Conservation (phyloP, 2,888 invertebrate genomes). For the Leptinotarsa juncta region DNA sequence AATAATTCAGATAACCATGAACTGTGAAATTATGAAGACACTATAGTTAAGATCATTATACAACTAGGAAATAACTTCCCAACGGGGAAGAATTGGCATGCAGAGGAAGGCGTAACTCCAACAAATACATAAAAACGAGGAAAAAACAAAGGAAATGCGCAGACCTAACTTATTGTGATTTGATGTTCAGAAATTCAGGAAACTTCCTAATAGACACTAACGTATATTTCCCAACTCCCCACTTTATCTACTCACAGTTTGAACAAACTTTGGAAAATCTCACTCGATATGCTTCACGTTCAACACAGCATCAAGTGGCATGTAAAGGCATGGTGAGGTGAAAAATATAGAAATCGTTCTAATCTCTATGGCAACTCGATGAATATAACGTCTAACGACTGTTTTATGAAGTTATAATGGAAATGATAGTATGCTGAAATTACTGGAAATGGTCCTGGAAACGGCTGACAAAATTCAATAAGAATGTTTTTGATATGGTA, state of each 20-base stretch:
- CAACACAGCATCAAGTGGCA: slow-evolving; percentile 3
- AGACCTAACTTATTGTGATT: too few relatives aligned
- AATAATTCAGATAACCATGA: too few relatives aligned
- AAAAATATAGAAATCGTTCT: slow-evolving; percentile 11
- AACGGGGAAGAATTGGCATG: too few relatives aligned
- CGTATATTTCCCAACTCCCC: too few relatives aligned
- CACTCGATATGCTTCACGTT: background rate
- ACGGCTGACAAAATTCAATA: background rate
- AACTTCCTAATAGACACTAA: too few relatives aligned
- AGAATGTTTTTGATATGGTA: background rate
- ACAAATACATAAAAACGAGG: too few relatives aligned
- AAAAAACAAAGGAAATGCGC: too few relatives aligned
- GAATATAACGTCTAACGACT: slow-evolving; percentile 27
- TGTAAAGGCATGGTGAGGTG: slow-evolving; percentile 19
- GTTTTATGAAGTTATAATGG: slow-evolving; percentile 14
- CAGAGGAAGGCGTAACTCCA: too few relatives aligned
- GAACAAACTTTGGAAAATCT: slow-evolving; percentile 1
- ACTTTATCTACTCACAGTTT: slow-evolving; percentile 18
- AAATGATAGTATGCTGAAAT: background rate
- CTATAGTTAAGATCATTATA: too few relatives aligned
- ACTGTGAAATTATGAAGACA: too few relatives aligned
- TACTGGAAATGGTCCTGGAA: slow-evolving; percentile 1
- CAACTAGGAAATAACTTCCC: too few relatives aligned
- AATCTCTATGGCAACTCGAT: slow-evolving; percentile 36
- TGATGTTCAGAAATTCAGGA: too few relatives aligned